These are phyloP conservation scores for Monopis laevigella DNA, from an alignment of 2,888 invertebrate species.

Conservation along the genomic window DNA sequence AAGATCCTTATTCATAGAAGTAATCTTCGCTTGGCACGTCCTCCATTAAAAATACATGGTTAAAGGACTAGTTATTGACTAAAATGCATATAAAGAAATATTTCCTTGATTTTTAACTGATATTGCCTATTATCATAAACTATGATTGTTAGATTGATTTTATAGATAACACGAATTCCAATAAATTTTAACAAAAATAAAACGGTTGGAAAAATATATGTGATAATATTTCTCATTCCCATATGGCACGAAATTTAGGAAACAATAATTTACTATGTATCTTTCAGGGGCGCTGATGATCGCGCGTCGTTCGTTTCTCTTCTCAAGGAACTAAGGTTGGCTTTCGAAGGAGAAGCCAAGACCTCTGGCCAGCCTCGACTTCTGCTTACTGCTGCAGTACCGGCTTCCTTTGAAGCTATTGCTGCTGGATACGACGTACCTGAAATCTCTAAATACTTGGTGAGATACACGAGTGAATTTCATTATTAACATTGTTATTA, in stretches of 20 bases:
- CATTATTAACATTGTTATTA: no score
- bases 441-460: slow-evolving; percentile 90
- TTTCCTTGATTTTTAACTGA: not conserved
- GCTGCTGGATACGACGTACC: slow-evolving; percentile 94
- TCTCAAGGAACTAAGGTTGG: slow-evolving; percentile 85
- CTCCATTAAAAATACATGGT: not conserved
- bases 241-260: not conserved
- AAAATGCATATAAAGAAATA: not conserved
- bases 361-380: slow-evolving; percentile 84
- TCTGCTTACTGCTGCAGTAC: slow-evolving; percentile 87
- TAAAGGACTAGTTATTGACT: not conserved
- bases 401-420: slow-evolving; percentile 92
- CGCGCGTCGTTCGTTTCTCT: slow-evolving; percentile 85
- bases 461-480: no score
- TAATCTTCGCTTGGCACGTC: not conserved
- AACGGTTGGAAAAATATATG: not conserved
- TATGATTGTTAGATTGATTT: no score
- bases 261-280: not conserved
- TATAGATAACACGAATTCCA: not conserved
- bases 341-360: slow-evolving; percentile 93
- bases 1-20: not conserved
- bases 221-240: not conserved
- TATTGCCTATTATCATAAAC: not conserved
- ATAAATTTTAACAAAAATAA: not conserved
- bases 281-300: slow-evolving; percentile 81